These are phyloP conservation scores for Pegea sp. DNA, from an alignment of 23 tunicate genomes.

Conservation along the genomic window DNA sequence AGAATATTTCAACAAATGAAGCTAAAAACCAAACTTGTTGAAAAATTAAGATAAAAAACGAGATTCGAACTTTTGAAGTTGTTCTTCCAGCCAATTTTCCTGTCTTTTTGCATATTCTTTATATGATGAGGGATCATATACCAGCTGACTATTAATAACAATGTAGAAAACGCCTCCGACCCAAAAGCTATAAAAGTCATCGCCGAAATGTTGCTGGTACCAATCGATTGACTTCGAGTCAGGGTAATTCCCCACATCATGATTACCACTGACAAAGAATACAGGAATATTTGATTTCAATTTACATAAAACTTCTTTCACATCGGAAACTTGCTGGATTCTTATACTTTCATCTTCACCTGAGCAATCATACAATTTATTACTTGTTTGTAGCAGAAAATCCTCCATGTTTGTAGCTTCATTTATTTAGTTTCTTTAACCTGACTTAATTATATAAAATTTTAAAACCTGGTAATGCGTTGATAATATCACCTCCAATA, in stretches of 20 bases:
- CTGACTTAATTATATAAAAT: too few species aligned
- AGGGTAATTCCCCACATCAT: slow-evolving; percentile 67
- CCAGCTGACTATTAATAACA: slow-evolving; percentile 45
- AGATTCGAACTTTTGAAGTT: slow-evolving; percentile 34
- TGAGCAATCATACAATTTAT: too few species aligned
- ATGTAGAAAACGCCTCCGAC: slow-evolving; percentile 62
- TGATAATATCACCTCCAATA: slow-evolving; percentile 43
- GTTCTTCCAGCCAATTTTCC: slow-evolving; percentile 28
- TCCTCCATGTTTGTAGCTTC: too few species aligned
- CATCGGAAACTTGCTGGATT: slow-evolving; percentile 14
- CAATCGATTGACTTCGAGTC: slow-evolving; percentile 16
- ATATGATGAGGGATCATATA: slow-evolving; percentile 11
- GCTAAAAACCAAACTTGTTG: too few species aligned
- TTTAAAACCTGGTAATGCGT: slow-evolving; percentile 79
- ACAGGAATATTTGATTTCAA: slow-evolving; percentile 32
- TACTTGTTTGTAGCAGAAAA: too few species aligned
- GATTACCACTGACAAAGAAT: slow-evolving; percentile 56
- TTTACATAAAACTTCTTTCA: slow-evolving; percentile 10
- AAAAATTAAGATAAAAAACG: too few species aligned
- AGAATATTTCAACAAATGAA: too few species aligned
- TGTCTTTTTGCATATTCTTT: slow-evolving; percentile 18
- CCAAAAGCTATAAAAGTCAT: slow-evolving; percentile 64
- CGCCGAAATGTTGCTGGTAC: slow-evolving; percentile 42
- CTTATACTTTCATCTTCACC: neutral
- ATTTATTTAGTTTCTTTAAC: too few species aligned